Percentiles rank a stretch among this genome's conserved stretches.
phyloP scores from a whole-genome alignment of 2,888 invertebrate species.

The Oligia fasciuncula region DNA sequence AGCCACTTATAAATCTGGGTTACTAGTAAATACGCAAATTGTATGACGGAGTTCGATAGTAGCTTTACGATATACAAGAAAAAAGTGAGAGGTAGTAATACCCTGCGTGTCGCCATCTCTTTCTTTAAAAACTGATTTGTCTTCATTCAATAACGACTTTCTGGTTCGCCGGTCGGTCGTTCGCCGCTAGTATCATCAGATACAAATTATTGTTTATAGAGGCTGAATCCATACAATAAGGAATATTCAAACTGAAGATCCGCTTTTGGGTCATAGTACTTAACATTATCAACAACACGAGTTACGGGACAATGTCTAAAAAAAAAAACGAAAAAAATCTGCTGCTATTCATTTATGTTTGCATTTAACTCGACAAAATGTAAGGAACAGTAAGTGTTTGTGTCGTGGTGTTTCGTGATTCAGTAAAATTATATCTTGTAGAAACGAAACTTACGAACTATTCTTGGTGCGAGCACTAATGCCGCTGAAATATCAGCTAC shows the following conservation, averaged over 20 bases:
- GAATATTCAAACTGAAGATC: neutral
- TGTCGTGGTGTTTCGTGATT: neutral
- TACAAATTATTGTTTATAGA: neutral
- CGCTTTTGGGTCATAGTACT: neutral
- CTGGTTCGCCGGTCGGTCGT: neutral
- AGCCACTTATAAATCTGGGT: conserved; percentile 18
- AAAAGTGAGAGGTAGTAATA: neutral
- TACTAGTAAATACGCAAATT: conserved; percentile 7
- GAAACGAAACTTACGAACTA: neutral
- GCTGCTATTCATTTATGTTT: neutral
- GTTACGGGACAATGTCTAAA: neutral
- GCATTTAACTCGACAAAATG: neutral
- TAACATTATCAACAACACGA: neutral
- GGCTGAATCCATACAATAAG: neutral
- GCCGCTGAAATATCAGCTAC: neutral
- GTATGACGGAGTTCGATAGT: neutral
- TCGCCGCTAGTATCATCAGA: too few relatives aligned
- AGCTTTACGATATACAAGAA: neutral
- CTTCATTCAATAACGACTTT: neutral
- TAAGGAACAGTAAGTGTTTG: neutral
- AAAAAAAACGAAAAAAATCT: neutral
- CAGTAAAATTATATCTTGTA: neutral
- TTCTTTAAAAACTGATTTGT: neutral
- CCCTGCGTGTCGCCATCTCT: neutral
- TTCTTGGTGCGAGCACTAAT: neutral